These are phyloP conservation scores for Seira ritae DNA, from an alignment of 2,888 invertebrate genomes.

Conservation along the genomic window DNA sequence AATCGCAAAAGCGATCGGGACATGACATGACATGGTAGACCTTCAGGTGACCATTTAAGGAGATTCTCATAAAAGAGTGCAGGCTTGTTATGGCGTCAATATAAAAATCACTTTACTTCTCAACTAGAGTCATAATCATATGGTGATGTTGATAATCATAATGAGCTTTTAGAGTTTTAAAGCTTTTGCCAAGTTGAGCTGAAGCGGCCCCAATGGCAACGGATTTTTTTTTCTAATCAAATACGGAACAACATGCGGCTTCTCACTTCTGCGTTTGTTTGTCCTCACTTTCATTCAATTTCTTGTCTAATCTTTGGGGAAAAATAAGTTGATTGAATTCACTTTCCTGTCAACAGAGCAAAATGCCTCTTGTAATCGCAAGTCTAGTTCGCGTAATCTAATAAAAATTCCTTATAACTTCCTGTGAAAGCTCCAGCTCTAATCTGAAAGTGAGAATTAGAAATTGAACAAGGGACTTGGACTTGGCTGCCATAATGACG, in stretches of 20 bases:
- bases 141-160: background rate
- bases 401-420: background rate
- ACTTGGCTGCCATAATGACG: background rate
- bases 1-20: background rate
- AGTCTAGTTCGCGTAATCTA: no score
- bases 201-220: slow-evolving; percentile 2
- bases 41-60: slow-evolving; percentile 54
- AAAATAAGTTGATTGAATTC: background rate
- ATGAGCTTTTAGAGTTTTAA: background rate
- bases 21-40: slow-evolving; percentile 20
- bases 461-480: background rate
- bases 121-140: background rate
- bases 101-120: slow-evolving; percentile 2
- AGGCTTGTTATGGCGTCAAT: background rate
- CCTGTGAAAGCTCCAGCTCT: slow-evolving; percentile 40
- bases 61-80: background rate
- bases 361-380: no score
- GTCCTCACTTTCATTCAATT: background rate
- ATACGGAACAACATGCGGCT: background rate
- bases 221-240: slow-evolving; percentile 13
- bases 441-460: background rate
- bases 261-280: background rate
- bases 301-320: background rate
- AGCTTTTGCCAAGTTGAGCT: background rate
- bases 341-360: background rate